Conservation (phyloP, 2,797 vertebrate species). For the Phyllotis vaccarum region DNA sequence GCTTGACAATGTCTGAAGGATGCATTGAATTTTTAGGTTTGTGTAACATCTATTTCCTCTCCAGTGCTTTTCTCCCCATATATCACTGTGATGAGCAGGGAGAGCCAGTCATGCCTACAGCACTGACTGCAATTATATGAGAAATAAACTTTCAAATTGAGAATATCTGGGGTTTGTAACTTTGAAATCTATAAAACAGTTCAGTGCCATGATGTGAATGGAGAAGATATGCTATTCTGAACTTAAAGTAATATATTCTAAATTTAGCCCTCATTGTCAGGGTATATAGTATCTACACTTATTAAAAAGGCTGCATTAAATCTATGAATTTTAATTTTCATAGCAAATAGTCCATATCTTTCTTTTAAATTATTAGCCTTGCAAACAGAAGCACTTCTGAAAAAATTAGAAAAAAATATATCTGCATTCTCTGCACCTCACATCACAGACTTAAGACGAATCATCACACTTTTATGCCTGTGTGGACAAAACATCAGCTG, state of each 20-base stretch:
- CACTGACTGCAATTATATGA: no score
- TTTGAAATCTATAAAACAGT: not conserved
- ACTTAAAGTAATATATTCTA: not conserved
- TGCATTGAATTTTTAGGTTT: not conserved
- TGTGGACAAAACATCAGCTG: no score
- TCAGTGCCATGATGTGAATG: no score
- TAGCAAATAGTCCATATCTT: not conserved
- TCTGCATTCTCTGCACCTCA: accelerated
- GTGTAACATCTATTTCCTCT: not conserved
- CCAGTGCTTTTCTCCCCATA: not conserved
- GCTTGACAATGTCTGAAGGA: not conserved
- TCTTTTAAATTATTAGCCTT: not conserved
- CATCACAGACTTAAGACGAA: not conserved
- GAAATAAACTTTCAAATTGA: not conserved
- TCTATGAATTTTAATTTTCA: not conserved
- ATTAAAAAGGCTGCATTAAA: accelerated
- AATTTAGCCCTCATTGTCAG: no score
- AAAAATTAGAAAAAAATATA: not conserved
- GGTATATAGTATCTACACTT: not conserved
- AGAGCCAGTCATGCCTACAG: accelerated
- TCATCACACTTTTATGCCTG: no score
- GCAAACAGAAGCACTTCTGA: no score
- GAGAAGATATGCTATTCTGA: not conserved
- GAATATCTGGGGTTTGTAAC: not conserved
- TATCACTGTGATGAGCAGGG: not conserved